phyloP scores from a whole-genome alignment of 2,113 vertebrate genomes.

The Ramphastos sulfuratus region DNA sequence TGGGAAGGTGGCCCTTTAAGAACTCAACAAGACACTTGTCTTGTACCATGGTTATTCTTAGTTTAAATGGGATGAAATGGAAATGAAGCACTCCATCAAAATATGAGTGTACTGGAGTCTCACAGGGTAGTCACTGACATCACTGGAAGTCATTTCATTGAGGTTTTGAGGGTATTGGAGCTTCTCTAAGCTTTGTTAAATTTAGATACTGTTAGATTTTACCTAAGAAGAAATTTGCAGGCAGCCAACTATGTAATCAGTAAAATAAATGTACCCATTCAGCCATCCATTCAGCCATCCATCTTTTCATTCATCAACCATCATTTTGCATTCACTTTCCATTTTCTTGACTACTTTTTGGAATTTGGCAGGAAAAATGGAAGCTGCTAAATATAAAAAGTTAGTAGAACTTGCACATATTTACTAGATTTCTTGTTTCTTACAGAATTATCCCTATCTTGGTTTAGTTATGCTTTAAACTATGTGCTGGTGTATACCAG shows the following conservation, averaged over 20 bases:
- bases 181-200: neutral
- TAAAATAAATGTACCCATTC: neutral
- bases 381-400: neutral
- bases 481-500: neutral
- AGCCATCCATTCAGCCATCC: neutral
- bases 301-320: neutral
- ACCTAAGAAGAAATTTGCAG: neutral
- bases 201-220: neutral
- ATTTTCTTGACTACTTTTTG: constrained; percentile 16
- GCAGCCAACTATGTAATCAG: neutral
- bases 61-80: neutral
- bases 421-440: neutral
- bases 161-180: neutral
- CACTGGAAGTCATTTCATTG: neutral
- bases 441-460: neutral
- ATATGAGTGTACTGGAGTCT: neutral
- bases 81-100: neutral
- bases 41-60: neutral
- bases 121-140: neutral
- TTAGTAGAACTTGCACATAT: neutral
- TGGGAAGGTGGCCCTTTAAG: neutral
- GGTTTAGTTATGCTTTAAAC: neutral
- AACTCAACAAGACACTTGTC: neutral
- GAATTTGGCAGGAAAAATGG: neutral
- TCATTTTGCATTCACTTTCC: neutral